These are phyloP conservation scores for Oryzias curvinotus DNA, from an alignment of 2,113 vertebrate species.

Conservation along the genomic window DNA sequence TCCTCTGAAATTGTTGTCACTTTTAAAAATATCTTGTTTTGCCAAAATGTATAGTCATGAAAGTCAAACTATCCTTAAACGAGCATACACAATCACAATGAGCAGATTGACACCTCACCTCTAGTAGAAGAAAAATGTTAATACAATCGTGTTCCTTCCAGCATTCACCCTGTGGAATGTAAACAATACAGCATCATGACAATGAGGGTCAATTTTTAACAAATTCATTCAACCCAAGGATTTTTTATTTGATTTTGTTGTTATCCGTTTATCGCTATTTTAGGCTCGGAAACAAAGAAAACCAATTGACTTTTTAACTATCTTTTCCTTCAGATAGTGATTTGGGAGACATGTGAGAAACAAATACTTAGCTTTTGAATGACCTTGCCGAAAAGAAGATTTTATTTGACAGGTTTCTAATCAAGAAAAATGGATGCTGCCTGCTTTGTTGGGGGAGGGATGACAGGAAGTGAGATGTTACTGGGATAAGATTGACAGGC, in stretches of 20 bases:
- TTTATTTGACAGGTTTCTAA: conserved; percentile 38
- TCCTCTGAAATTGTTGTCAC: no score
- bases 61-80: no score
- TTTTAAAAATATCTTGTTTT: no score
- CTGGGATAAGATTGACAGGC: conserved; percentile 47
- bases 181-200: no score
- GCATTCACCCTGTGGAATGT: no score
- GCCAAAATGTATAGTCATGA: no score
- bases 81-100: no score
- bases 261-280: conserved; percentile 6
- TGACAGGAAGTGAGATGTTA: background rate
- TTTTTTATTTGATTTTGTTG: background rate
- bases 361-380: conserved; percentile 9
- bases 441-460: conserved; percentile 10
- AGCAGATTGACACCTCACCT: no score
- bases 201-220: no score
- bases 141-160: no score
- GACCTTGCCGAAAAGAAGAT: conserved; percentile 2
- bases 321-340: conserved; percentile 9
- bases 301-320: conserved; percentile 12
- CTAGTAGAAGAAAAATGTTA: no score
- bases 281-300: background rate
- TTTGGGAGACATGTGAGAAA: conserved; percentile 1
- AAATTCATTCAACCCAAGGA: background rate
- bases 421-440: conserved; percentile 36